phyloP scores from a whole-genome alignment of 2,113 vertebrate species.

The Solenodon paradoxus region DNA sequence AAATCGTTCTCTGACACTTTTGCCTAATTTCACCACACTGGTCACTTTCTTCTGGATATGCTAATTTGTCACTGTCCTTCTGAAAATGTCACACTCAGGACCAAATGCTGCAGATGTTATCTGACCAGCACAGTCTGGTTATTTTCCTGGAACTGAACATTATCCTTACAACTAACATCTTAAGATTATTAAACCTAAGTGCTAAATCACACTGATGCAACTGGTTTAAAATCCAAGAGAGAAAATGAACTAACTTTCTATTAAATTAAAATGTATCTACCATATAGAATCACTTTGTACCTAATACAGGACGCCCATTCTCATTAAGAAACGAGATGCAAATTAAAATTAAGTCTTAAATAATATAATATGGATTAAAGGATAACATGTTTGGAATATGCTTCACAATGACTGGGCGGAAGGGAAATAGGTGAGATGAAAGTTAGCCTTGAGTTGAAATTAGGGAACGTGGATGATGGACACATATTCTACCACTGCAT shows the following conservation, averaged over 20 bases:
- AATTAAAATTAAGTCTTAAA: not conserved
- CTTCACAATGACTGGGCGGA: not conserved
- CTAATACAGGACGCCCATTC: not conserved
- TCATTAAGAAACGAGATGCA: not conserved
- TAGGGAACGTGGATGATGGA: not conserved
- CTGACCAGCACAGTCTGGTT: not conserved
- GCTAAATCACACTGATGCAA: not conserved
- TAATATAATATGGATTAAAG: not conserved
- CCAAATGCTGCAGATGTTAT: not conserved
- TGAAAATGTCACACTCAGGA: not conserved
- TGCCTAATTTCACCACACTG: not conserved
- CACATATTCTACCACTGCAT: not conserved
- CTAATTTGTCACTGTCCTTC: not conserved
- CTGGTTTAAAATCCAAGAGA: not conserved
- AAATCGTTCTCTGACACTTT: not conserved
- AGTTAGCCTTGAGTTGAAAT: not conserved
- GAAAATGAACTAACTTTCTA: slow-evolving; percentile 29
- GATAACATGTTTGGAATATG: not conserved
- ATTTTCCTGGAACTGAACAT: not conserved
- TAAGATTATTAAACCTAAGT: slow-evolving; percentile 14
- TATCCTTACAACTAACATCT: not conserved
- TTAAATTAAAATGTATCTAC: slow-evolving; percentile 11
- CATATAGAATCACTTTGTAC: not conserved
- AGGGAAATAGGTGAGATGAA: not conserved
- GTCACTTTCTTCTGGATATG: not conserved